Evolutionary conservation across 2,888 invertebrate species (phyloP).

Genomic region (Xestia rhomboidea): DNA sequence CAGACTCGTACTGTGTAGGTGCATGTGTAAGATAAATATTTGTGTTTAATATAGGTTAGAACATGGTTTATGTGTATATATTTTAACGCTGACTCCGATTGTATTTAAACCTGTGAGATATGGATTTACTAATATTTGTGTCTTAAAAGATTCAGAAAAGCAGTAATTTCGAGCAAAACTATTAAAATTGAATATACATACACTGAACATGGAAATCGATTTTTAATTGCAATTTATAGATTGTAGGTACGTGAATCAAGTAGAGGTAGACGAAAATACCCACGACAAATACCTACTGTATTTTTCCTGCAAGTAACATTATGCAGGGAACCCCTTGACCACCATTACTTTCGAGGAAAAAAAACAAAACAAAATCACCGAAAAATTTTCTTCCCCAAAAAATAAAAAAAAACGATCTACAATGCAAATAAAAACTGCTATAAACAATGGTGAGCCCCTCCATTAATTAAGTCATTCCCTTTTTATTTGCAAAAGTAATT

Average conservation of each 20-base stretch:
- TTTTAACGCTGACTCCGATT: not conserved
- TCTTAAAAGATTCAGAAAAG: not conserved
- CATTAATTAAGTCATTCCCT: constrained; percentile 55
- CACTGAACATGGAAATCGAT: not conserved
- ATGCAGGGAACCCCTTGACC: not conserved
- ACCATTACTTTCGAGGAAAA: not conserved
- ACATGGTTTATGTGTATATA: not conserved
- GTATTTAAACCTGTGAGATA: not conserved
- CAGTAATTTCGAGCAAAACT: not conserved
- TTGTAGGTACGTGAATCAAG: not conserved
- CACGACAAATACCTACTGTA: not conserved
- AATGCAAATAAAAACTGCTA: constrained; percentile 60
- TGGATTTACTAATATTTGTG: not conserved
- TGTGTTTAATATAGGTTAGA: not conserved
- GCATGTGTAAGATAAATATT: not conserved
- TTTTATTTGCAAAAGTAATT: constrained; percentile 59
- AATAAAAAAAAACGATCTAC: constrained; percentile 42
- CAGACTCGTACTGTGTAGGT: not conserved
- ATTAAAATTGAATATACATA: not conserved
- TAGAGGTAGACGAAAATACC: not conserved
- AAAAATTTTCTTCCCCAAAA: constrained; percentile 17
- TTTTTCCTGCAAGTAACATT: not conserved
- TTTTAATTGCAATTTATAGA: not conserved
- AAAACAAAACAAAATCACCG: constrained; percentile 23
- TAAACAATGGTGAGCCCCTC: constrained; percentile 61